A percentile compares a stretch with the other conserved stretches of the same genome.
Evolutionary conservation across 2,113 vertebrate species (phyloP).

Genomic region (Oreotrochilus melanogaster): DNA sequence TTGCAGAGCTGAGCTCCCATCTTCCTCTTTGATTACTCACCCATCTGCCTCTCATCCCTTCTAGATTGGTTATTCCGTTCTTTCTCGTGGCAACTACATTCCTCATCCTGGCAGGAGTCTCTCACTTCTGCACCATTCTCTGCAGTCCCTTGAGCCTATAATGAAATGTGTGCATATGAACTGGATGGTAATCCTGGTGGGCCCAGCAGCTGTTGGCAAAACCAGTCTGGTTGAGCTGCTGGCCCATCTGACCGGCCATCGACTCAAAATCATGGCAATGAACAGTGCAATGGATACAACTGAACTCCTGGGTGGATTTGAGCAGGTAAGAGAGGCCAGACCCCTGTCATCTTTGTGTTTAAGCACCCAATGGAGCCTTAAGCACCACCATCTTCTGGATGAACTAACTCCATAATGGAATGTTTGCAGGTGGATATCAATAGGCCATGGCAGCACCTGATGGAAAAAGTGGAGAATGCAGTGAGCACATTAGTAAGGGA

Average conservation of each 20-base stretch:
- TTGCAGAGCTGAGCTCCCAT: not conserved
- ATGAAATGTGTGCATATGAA: constrained; percentile 98
- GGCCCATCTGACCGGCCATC: constrained; percentile 91
- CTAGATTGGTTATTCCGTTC: constrained; percentile 92
- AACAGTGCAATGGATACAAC: constrained; percentile 98
- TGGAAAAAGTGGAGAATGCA: constrained; percentile 86
- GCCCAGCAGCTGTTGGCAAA: constrained; percentile 92
- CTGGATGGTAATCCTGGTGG: constrained; percentile 97
- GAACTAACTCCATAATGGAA: not conserved
- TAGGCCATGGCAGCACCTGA: constrained; percentile 90
- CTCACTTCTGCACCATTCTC: constrained; percentile 88
- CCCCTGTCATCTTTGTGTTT: not conserved
- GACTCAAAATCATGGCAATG: constrained; percentile 93
- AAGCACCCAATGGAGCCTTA: not conserved
- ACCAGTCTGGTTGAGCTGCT: constrained; percentile 91
- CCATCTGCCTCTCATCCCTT: not conserved
- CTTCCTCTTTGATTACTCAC: not conserved
- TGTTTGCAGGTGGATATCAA: constrained; percentile 87
- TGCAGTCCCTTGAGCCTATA: constrained; percentile 89
- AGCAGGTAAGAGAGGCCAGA: constrained; percentile 83
- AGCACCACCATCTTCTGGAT: fast-evolving
- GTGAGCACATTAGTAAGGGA: constrained; percentile 86
- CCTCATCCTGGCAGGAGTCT: constrained; percentile 81
- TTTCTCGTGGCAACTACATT: constrained; percentile 84
- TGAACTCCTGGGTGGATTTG: constrained; percentile 95